These are phyloP conservation scores for Eristalis pertinax DNA, from an alignment of 2,888 invertebrate species.

Conservation along the genomic window DNA sequence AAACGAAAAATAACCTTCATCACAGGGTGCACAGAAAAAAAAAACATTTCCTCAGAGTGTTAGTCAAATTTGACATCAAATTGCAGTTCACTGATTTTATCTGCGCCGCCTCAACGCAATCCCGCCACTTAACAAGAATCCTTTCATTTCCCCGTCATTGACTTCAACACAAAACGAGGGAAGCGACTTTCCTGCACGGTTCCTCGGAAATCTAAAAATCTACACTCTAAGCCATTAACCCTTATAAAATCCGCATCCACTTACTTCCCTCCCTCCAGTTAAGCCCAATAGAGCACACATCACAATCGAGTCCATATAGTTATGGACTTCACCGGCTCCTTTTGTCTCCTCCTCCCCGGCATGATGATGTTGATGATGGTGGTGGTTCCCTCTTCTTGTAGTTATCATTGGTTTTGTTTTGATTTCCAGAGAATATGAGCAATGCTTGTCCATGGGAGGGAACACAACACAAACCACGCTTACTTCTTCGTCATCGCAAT, in stretches of 20 bases:
- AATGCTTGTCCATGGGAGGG: not conserved
- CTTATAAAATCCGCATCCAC: slow-evolving; percentile 17
- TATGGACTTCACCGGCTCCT: slow-evolving; percentile 8
- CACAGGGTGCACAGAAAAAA: not conserved
- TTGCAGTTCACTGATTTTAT: not conserved
- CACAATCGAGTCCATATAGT: not conserved
- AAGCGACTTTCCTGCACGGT: not conserved
- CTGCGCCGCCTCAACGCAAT: not conserved
- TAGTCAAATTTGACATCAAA: not conserved
- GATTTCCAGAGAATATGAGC: slow-evolving; percentile 25
- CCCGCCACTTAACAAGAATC: not conserved
- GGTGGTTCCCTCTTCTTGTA: not conserved
- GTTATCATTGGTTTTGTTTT: slow-evolving; percentile 54
- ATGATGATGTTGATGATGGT: not conserved
- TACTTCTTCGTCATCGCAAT: slow-evolving; percentile 9
- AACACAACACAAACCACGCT: not conserved
- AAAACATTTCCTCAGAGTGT: not conserved
- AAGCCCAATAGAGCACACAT: slow-evolving; percentile 11
- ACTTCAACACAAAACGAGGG: not conserved
- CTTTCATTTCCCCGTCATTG: not conserved
- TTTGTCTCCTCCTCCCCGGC: not conserved
- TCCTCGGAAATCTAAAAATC: not conserved
- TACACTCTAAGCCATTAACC: slow-evolving; percentile 44
- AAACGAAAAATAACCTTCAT: not conserved
- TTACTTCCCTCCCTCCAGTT: slow-evolving; percentile 22